Conservation (phyloP, 2,797 vertebrate species). For the Microchirus variegatus region DNA sequence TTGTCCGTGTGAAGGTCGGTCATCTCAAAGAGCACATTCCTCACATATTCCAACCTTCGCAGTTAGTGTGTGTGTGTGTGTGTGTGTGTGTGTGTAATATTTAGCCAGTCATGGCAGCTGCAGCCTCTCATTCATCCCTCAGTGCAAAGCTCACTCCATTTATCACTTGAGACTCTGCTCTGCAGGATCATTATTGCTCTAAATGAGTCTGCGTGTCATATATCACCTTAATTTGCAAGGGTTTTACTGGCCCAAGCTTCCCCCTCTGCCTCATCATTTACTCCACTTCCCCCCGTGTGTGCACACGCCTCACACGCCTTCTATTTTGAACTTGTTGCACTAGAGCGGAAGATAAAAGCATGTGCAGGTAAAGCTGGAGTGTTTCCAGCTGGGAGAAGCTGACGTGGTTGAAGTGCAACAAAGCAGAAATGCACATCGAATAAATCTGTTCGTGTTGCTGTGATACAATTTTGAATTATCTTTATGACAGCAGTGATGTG, state of each 20-base stretch:
- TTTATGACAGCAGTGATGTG: constrained; percentile 1
- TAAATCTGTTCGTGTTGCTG: neutral
- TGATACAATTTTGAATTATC: neutral
- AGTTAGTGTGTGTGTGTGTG: constrained; percentile 17
- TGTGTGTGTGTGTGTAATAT: constrained; percentile 54
- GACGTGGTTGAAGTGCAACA: neutral
- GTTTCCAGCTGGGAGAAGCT: constrained; percentile 11
- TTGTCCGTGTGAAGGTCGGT: constrained; percentile 54
- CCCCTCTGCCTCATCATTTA: neutral
- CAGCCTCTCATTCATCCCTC: constrained; percentile 49
- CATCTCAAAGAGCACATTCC: constrained; percentile 61
- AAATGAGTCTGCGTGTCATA: constrained; percentile 23
- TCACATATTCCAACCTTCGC: constrained; percentile 61
- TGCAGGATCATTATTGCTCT: constrained; percentile 28
- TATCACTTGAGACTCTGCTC: constrained; percentile 32
- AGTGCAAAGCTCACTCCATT: constrained; percentile 29
- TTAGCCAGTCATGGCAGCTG: constrained; percentile 55
- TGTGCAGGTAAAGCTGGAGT: neutral
- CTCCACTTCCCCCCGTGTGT: constrained; percentile 27
- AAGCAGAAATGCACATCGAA: neutral
- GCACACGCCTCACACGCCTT: neutral
- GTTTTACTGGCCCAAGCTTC: constrained; percentile 18
- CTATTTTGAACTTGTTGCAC: neutral
- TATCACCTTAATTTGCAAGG: constrained; percentile 36
- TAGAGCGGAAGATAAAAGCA: neutral